These are phyloP conservation scores for Xiphophorus couchianus DNA, from an alignment of 2,113 vertebrate species.

Conservation along the genomic window DNA sequence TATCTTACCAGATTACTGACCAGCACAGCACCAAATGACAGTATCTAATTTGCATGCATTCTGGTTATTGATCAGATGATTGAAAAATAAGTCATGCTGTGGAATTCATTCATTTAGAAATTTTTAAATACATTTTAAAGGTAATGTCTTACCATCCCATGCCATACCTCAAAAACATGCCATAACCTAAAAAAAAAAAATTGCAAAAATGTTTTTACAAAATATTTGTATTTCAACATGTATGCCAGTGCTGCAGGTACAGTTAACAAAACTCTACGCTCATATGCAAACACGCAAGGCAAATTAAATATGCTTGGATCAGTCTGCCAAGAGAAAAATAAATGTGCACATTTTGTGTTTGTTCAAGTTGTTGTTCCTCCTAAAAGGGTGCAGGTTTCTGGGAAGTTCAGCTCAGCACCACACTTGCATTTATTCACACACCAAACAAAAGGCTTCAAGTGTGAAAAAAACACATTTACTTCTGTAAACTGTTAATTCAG, in stretches of 20 bases:
- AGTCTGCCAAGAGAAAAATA: conserved; percentile 30
- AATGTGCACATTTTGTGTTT: conserved; percentile 44
- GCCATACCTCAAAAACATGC: no score
- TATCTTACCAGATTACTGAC: no score
- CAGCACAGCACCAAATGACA: no score
- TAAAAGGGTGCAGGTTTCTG: conserved; percentile 27
- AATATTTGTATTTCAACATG: no score
- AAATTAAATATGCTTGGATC: conserved; percentile 37
- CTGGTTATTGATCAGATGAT: no score
- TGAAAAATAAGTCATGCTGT: no score
- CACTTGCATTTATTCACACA: background rate
- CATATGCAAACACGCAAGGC: conserved; percentile 39
- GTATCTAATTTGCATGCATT: no score
- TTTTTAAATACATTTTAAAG: no score
- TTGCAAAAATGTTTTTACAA: background rate
- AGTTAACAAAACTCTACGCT: conserved; percentile 34
- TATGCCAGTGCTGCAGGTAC: background rate
- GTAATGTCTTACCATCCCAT: no score
- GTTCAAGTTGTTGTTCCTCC: conserved; percentile 56
- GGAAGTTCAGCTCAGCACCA: conserved; percentile 37
- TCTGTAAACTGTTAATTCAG: background rate
- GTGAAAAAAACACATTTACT: background rate
- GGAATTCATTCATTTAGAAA: no score
- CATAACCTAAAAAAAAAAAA: no score
- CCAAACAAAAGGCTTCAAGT: background rate